A percentile compares a stretch with the other conserved stretches of the same genome.
Evolutionary conservation across 2,113 vertebrate genomes (phyloP).

Genomic region (Romanogobio albipinnatus): DNA sequence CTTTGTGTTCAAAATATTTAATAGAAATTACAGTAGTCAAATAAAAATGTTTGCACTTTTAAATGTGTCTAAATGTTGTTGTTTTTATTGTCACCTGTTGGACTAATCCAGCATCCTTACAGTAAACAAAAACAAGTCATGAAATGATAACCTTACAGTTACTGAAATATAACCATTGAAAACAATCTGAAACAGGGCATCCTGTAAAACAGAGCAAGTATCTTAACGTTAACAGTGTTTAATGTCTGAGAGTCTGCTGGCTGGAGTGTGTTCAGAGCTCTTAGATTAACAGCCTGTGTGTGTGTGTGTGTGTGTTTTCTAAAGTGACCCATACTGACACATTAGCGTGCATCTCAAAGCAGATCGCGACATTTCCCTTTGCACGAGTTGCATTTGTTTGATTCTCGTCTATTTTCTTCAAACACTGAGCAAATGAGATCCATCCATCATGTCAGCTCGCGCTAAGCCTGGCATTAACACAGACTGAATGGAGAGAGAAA

Average conservation of each 20-base stretch:
- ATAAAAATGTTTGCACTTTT: no score
- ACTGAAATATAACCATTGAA: no score
- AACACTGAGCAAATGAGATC: not conserved
- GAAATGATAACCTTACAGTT: no score
- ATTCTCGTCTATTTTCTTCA: not conserved
- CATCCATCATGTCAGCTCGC: constrained; percentile 20
- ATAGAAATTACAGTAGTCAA: no score
- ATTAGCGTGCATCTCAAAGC: not conserved
- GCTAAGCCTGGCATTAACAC: constrained; percentile 59
- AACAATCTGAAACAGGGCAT: no score
- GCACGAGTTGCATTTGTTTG: not conserved
- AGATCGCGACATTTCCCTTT: not conserved
- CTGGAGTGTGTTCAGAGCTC: not conserved
- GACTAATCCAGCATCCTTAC: no score
- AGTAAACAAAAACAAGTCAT: no score
- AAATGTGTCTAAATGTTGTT: no score
- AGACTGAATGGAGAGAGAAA: constrained; percentile 48
- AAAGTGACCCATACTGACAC: not conserved
- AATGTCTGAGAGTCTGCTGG: not conserved
- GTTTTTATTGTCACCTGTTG: no score
- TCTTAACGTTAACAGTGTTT: not conserved
- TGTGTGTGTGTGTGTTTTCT: not conserved
- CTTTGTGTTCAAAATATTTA: no score
- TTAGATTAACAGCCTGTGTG: not conserved
- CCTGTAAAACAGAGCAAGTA: no score